Base-by-base conservation (phyloP, 1,140 invertebrate genomes). In the Drosophila sp. region DNA sequence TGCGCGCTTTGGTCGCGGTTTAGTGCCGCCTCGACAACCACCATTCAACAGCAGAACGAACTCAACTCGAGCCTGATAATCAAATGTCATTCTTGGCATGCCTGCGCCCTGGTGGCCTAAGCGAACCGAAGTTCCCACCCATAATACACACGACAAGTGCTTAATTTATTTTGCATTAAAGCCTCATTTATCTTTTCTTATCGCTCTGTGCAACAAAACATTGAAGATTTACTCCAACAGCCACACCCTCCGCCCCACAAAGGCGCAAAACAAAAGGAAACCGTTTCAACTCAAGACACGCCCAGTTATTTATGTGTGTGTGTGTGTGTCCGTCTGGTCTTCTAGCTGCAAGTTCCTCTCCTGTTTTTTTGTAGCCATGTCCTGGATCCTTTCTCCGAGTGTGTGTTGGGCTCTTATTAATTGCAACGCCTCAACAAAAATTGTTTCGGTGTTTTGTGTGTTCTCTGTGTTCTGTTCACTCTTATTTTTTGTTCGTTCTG, bases 111-210 rank as follows among this genome's bases (percentile, higher is more conserved):
- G 57, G 65, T 58, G 40, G 58, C 10, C 44, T 50, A 50, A 50
- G 44, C 25, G 44, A 8, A 29, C 57, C 47, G 50, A 17, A 17
- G 17, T 17, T 60, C 38, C 70, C 70, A 32, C 60, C 70, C 74
- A 70, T 75, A 86, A 79, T 79, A 87, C 79, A 83, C 80, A 83
- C 83, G 84, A 83, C 83, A 87, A 87, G 83, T 83, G 83, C 83
- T 87, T 86, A 86, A 86, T 86, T 86, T 86, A 87, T 86, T 86
- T 79, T 86, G 80, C 83, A 86, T 86, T 86, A 86, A 86, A 87
- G 83, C 79, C 83, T 79, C 83, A 86, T 86, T 86, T 86, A 86
- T 86, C 83, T 86, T 86, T 86, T 75, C 83, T 86, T 87, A 87
- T 87, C 83, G 84, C 69, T 70, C 79, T 25, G 72, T 79, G 82